Evolutionary conservation across 1,140 invertebrate genomes (phyloP), one percentile per base, ranked within the genome.

Genomic region (Drosophila serrata): DNA sequence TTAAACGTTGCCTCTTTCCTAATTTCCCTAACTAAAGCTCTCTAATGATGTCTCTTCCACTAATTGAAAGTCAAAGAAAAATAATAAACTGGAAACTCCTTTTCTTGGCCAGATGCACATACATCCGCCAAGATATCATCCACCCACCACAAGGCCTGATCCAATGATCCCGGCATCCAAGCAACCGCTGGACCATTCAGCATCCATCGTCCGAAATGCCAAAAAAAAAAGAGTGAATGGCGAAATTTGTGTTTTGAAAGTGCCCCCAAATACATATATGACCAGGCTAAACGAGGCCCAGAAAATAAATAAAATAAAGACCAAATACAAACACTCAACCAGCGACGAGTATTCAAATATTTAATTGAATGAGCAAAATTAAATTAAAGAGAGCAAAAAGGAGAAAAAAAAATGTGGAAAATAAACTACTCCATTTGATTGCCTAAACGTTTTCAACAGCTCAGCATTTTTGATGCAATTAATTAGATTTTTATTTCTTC

Each of bases 401-500:
- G 6, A 27, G 4, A 9, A 29, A 8, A 17, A 39, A 29, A 57
- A 56, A 27, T 67, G 31, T 29, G 35, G 22, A 7, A 74, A 69
- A 73, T 57, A 70, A 79, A 65, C 84, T 74, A 63, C 84, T 80
- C 80, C 48, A 80, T 77, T 88, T 84, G 85, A 84, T 90, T 90
- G 85, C 85, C 84, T 90, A 90, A 88, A 88, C 84, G 84, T 70
- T 84, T 73, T 79, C 75, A 84, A 84, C 81, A 84, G 81, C 81
- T 84, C 81, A 82, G 81, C 81, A 82, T 63, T 80, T 85, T 85
- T 79, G 62, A 73, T 79, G 85, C 85, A 90, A 90, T 90, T 90
- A 90, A 90, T 90, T 90, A 85, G 77, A 81, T 67, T 90, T 90
- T 33, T 85, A 90, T 85, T 85, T 90, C 85, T 90, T 90, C 81